Evolutionary conservation across 1,140 invertebrate species (phyloP), one percentile per base, ranked within the genome.

Genomic region (Artemia franciscana): DNA sequence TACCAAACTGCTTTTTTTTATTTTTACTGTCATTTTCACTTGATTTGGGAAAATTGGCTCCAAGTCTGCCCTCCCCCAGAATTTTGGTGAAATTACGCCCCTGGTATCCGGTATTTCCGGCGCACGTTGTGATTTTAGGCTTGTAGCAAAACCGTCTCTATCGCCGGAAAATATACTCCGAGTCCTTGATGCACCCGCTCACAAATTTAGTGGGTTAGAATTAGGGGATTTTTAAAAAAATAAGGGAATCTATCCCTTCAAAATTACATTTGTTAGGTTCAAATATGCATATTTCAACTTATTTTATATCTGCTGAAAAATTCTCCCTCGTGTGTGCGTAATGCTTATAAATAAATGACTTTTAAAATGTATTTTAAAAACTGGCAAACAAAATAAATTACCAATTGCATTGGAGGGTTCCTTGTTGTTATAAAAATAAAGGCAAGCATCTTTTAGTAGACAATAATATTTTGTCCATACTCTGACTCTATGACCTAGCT

Each of bases 401-500:
- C 87, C 91, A 72, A 91, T 85, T 66, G 91, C 88, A 70, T 78
- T 82, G 68, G 84, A 85, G 64, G 89, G 84, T 70, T 85, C 85
- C 12, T 81, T 82, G 71, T 91, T 87, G 67, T 84, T 83, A 74
- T 92, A 96, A 74, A 94, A 92, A 75, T 92, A 96, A 9, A 96
- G 77, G 68, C 88, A 91, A 57, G 91, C 91, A 73, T 95, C 90
- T 73, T 95, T 95, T 4, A 96, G 78, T 23, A 96, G 85, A 76
- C 91, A 95, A 76, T 92, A 95, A 57, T 91, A 79, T 68, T 85
- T 82, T 63, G 84, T 85, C 91, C 91, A 96, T 58, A 78, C 83
- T 74, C 85, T 88, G 72, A 79, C 83, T 67, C 73, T 66, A 30
- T 74, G 68, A 27, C 75, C 76, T 28, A 87, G 79, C 73, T 93